Evolutionary conservation across 2,113 vertebrate genomes (phyloP), one percentile per base, ranked within the genome.

Genomic region (Neotragus pygmaeus): DNA sequence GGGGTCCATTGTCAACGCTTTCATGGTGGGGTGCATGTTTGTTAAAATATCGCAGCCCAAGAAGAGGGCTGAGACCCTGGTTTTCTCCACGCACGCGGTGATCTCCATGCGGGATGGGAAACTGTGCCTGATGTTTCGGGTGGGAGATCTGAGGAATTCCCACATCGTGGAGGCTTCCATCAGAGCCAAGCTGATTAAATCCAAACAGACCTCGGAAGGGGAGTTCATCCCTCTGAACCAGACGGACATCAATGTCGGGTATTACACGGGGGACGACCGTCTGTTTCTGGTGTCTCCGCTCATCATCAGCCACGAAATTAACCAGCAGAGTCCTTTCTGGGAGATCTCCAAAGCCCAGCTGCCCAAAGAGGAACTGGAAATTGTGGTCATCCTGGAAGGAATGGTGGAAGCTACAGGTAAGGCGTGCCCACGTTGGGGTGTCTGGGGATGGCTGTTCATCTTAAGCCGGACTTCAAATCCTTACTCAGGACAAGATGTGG

Each of bases 1-100:
- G 99, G 99, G 99, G 62, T 99, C 99, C 95, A 99, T 99, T 58
- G 99, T 99, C 93, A 99, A 99, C 39, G 99, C 99, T 86, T 99
- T 99, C 99, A 99, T 99, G 99, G 99, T 99, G 98, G 99, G 99
- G 75, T 99, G 99, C 98, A 99, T 99, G 99, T 99, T 99, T 98
- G 99, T 99, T 33, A 99, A 99, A 99, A 99, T 99, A 98, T 99
- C 99, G 6, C 99, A 99, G 97, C 99, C 99, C 98, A 99, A 99
- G 99, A 99, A 99, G 98, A 99, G 99, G 91, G 99, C 99, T 4
- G 99, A 99, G 99, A 99, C 99, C 43, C 98, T 99, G 96, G 99
- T 99, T 94, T 99, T 99, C 96, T 99, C 99, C 99, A 99, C 99
- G 95, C 99, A 99, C 0, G 99, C 99, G 0, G 99, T 99, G 96